Evolutionary conservation across 2,888 invertebrate species (phyloP), one percentile per base, ranked within the genome.

Genomic region (Norana najaformis): DNA sequence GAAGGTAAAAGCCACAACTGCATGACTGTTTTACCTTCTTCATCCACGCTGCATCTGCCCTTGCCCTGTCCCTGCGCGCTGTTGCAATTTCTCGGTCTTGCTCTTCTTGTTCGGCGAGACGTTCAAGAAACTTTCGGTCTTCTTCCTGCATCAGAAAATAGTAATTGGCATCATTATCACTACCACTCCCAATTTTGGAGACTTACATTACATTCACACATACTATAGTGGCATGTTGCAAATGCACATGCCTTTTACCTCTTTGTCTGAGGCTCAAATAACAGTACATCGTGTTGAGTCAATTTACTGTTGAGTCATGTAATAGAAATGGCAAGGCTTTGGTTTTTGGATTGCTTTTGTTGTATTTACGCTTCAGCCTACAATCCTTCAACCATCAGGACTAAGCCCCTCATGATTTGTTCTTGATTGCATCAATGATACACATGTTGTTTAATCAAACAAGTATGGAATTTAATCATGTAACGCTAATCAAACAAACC

Each of bases 41-140:
- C 95, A 95, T 95, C 94, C 94, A 95, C 8, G 93, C 92, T 30
- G 94, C 95, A 92, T 95, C 95, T 37, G 94, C 94, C 90, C 93
- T 91, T 5, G 94, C 94, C 89, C 94, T 93, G 91, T 94, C 94
- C 91, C 92, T 92, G 20, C 94, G 91, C 3, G 94, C 93, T 38
- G 94, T 93, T 90, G 93, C 92, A 4, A 94, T 91, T n/a, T 91
- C 91, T 23, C 92, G 90, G 85, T 94, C 92, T 89, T 94, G 93
- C 36, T 92, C 90, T 89, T 94, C 94, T 89, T 93, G 93, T 89
- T 93, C 93, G 82, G 93, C 93, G 88, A 94, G 91, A 1, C 92
- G 91, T 89, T 94, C 93, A 89, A 95, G 91, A 89, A 94, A 92
- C 91, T 93, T 92, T 34, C 92, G 92, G 90, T 95, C 95, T 91